phyloP scores from a whole-genome alignment of 2,888 invertebrate genomes.

The Tolmerus cingulatus region DNA sequence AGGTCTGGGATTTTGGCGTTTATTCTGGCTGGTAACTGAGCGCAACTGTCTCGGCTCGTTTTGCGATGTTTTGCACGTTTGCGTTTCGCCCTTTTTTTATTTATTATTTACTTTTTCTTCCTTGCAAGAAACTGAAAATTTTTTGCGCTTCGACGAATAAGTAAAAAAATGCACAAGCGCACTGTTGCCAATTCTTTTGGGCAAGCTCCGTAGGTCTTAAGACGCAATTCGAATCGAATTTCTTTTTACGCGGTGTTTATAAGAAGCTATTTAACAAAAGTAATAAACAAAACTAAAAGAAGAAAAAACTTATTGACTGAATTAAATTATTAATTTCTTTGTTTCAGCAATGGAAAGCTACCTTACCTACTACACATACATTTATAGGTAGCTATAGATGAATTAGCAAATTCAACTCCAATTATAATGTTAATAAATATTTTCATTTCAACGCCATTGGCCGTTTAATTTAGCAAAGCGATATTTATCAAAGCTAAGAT shows the following conservation, averaged over 20 bases:
- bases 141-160: conserved; percentile 1
- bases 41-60: conserved; percentile 30
- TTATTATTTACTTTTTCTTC: conserved; percentile 8
- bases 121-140: background rate
- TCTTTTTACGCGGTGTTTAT: background rate
- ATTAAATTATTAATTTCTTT: too few relatives aligned
- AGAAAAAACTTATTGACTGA: too few relatives aligned
- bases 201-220: background rate
- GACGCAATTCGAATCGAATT: too few relatives aligned
- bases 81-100: conserved; percentile 8
- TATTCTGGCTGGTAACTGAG: background rate
- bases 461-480: too few relatives aligned
- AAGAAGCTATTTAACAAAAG: background rate
- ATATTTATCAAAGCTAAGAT: too few relatives aligned
- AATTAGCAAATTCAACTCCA: too few relatives aligned
- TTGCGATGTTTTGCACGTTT: conserved; percentile 26
- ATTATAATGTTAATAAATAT: too few relatives aligned
- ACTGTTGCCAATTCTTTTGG: conserved; percentile 27
- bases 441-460: too few relatives aligned
- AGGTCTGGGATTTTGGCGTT: conserved; percentile 46
- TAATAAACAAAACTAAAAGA: background rate
- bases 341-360: too few relatives aligned
- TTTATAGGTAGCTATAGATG: too few relatives aligned
- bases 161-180: background rate
- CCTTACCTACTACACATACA: too few relatives aligned